Conservation (phyloP, 2,888 invertebrate species). For the Rutpela maculata region DNA sequence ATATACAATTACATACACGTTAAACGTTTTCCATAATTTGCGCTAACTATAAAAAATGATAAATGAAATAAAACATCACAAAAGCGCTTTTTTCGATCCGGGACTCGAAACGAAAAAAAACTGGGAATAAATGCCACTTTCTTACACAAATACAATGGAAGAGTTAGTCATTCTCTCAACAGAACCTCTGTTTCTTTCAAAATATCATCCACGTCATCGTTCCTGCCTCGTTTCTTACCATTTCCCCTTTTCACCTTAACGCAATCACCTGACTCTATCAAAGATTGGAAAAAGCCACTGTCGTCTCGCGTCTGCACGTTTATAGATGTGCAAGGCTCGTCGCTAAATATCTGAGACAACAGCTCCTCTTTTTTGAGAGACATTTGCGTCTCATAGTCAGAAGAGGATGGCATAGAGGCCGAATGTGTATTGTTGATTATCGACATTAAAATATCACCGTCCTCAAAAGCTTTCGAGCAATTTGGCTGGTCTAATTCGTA, state of each 20-base stretch:
- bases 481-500: slow-evolving; percentile 18
- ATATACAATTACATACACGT: neutral
- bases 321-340: slow-evolving; percentile 20
- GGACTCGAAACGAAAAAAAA: neutral
- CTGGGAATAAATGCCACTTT: neutral
- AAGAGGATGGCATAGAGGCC: neutral
- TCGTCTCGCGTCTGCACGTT: slow-evolving; percentile 4
- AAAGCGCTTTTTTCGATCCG: no score
- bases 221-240: neutral
- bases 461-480: slow-evolving; percentile 18
- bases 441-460: slow-evolving; percentile 39
- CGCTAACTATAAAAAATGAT: neutral
- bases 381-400: slow-evolving; percentile 33
- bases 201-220: slow-evolving; percentile 14
- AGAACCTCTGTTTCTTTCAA: slow-evolving; percentile 33
- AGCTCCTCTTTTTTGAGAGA: slow-evolving; percentile 44
- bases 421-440: slow-evolving; percentile 41
- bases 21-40: neutral
- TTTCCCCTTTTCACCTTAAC: neutral
- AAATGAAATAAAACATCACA: neutral
- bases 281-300: slow-evolving; percentile 10
- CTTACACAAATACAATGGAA: neutral
- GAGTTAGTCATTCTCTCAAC: slow-evolving; percentile 9
- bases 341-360: slow-evolving; percentile 43
- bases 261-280: neutral